phyloP scores from a whole-genome alignment of 2,797 vertebrate species.

The Falco naumanni region DNA sequence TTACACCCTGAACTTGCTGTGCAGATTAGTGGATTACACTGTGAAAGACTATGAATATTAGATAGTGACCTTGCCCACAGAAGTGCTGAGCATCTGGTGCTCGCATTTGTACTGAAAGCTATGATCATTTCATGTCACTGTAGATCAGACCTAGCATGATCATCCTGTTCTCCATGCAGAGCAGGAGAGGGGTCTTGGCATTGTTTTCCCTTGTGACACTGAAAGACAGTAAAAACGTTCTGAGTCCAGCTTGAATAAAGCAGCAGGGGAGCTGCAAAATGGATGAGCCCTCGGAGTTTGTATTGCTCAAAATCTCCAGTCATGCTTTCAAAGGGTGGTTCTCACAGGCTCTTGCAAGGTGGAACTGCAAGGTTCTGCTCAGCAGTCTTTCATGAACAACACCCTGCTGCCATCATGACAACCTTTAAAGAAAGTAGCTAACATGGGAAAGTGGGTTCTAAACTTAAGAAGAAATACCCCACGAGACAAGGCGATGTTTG shows the following conservation, averaged over 20 bases:
- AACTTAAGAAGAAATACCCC: background rate
- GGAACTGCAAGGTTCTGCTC: background rate
- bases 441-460: background rate
- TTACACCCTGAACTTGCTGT: background rate
- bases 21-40: background rate
- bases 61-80: background rate
- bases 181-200: background rate
- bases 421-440: background rate
- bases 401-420: background rate
- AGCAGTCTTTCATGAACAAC: background rate
- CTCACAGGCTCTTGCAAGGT: background rate
- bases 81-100: background rate
- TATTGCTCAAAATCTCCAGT: background rate
- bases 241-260: background rate
- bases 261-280: background rate
- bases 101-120: background rate
- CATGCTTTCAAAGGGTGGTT: background rate
- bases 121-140: slow-evolving; percentile 23
- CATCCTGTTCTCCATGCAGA: background rate
- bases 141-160: slow-evolving; percentile 20
- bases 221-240: background rate
- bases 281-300: background rate
- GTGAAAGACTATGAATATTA: slow-evolving; percentile 33
- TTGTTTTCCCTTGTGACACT: background rate
- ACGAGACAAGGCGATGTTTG: background rate